Evolutionary conservation across 2,797 vertebrate genomes (phyloP).

Genomic region (Hemibagrus guttatus): DNA sequence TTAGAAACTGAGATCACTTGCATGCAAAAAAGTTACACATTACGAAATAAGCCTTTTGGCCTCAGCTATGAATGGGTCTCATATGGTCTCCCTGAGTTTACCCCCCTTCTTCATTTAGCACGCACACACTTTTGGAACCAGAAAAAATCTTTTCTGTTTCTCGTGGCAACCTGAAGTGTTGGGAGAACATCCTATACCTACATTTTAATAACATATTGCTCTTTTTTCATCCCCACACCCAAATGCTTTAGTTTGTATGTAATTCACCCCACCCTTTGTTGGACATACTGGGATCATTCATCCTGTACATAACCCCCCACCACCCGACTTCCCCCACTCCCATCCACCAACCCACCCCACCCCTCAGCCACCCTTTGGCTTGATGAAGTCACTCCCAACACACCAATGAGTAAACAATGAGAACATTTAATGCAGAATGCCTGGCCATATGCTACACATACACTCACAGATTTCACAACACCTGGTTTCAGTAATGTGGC

Average conservation of each 20-base stretch:
- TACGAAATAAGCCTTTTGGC: conserved; percentile 47
- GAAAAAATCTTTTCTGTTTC: conserved; percentile 68
- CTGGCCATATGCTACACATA: conserved; percentile 47
- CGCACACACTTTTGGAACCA: conserved; percentile 49
- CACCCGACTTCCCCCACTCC: conserved; percentile 44
- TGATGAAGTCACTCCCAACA: conserved; percentile 70
- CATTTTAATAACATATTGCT: conserved; percentile 32
- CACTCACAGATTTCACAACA: conserved; percentile 64
- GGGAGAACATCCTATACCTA: conserved; percentile 70
- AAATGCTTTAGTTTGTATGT: conserved; percentile 39
- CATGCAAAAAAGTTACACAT: conserved; percentile 50
- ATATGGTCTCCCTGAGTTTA: conserved; percentile 32
- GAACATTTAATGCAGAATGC: conserved; percentile 55
- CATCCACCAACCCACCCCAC: conserved; percentile 40
- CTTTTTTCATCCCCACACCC: conserved; percentile 46
- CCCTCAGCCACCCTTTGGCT: conserved; percentile 55
- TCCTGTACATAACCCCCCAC: conserved; percentile 24
- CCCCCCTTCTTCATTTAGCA: conserved; percentile 18
- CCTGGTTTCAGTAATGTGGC: conserved; percentile 75
- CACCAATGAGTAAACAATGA: conserved; percentile 48
- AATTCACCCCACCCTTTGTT: conserved; percentile 53
- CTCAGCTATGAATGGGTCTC: conserved; percentile 40
- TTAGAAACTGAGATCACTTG: conserved; percentile 53
- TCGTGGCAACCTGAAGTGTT: conserved; percentile 72
- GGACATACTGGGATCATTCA: conserved; percentile 56